A percentile compares a stretch with the other conserved stretches of the same genome.
These are phyloP conservation scores for Reticulitermes speratus DNA, from an alignment of 1,140 invertebrate genomes.

Conservation along the genomic window DNA sequence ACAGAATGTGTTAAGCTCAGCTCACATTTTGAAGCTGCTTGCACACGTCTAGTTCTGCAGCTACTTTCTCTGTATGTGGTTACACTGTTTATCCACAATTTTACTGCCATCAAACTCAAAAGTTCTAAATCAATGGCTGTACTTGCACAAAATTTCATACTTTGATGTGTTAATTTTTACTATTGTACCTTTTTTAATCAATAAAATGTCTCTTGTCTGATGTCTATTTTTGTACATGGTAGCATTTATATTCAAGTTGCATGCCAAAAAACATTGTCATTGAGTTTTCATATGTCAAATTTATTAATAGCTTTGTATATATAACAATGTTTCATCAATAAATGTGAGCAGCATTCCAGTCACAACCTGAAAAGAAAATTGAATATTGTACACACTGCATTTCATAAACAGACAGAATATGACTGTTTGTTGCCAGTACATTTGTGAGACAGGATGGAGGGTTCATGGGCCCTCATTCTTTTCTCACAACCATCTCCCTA, in stretches of 20 bases:
- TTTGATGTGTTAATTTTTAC: neutral
- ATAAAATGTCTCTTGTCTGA: neutral
- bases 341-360: neutral
- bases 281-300: neutral
- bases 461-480: no score
- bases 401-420: no score
- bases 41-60: no score
- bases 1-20: no score
- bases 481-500: no score
- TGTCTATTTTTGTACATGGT: conserved; percentile 1
- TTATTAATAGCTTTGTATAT: neutral
- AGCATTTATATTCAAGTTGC: neutral
- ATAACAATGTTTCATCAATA: neutral
- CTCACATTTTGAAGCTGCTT: no score
- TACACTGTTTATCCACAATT: neutral
- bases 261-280: neutral
- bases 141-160: neutral
- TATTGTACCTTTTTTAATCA: no score
- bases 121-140: neutral
- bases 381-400: neutral
- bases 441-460: no score
- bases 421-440: no score
- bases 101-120: neutral
- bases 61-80: no score
- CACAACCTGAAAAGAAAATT: conserved; percentile 1